Conservation (phyloP, 2,797 vertebrate genomes). For the Tokudaia muenninki region DNA sequence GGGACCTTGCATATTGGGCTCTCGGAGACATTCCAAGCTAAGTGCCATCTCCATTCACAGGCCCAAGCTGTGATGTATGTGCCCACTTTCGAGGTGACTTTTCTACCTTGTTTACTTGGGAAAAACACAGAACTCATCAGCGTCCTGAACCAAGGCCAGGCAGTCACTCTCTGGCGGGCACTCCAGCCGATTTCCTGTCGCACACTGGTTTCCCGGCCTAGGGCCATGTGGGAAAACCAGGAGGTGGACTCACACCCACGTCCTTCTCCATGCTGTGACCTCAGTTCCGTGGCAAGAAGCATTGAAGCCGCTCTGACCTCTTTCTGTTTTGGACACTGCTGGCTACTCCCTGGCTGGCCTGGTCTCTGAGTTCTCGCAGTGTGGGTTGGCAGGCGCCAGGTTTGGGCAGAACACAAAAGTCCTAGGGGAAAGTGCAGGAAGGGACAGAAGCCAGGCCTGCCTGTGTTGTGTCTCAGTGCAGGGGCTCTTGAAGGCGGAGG, state of each 20-base stretch:
- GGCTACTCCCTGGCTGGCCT: background rate
- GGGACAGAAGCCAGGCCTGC: slow-evolving; percentile 56
- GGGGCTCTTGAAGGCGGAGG: slow-evolving; percentile 48
- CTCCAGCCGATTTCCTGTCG: background rate
- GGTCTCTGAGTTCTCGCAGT: background rate
- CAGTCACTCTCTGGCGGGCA: fast-evolving
- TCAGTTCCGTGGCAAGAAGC: background rate
- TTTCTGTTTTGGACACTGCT: background rate
- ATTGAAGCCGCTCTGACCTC: background rate
- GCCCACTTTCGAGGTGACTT: background rate
- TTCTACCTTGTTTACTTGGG: slow-evolving; percentile 21
- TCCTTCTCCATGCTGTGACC: background rate
- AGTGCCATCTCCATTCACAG: background rate
- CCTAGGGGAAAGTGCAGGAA: slow-evolving; percentile 78
- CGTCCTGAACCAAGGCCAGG: background rate
- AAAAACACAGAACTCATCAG: background rate
- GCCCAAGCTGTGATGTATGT: background rate
- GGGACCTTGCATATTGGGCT: fast-evolving
- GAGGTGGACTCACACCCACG: background rate
- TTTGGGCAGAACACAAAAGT: slow-evolving; percentile 54
- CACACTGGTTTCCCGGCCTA: background rate
- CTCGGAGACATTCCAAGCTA: background rate
- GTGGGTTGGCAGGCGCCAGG: slow-evolving; percentile 7
- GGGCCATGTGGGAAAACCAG: background rate
- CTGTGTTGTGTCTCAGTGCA: background rate